phyloP scores from a whole-genome alignment of 2,113 vertebrate genomes.

The Rhadina sibilatrix region DNA sequence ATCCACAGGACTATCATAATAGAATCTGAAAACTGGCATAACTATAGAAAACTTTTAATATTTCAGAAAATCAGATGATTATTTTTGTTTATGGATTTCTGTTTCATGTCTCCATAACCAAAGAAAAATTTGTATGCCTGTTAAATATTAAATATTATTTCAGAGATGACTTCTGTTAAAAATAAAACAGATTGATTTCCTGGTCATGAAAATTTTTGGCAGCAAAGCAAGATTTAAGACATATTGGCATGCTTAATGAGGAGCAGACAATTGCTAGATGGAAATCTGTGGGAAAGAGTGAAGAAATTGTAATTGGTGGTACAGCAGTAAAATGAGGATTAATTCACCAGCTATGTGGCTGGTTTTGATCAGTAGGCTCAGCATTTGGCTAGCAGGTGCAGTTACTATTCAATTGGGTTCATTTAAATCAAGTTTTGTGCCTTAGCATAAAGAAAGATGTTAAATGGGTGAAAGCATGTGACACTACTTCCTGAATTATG shows the following conservation, averaged over 20 bases:
- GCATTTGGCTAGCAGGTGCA: background rate
- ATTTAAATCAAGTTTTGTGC: background rate
- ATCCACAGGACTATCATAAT: background rate
- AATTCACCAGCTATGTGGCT: background rate
- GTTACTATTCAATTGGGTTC: background rate
- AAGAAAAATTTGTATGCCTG: background rate
- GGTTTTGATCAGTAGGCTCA: background rate
- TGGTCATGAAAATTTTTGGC: background rate
- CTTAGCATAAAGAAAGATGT: background rate
- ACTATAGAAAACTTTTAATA: background rate
- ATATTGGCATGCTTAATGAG: slow-evolving; percentile 30
- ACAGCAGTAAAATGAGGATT: background rate
- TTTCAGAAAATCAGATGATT: background rate
- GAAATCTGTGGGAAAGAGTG: background rate
- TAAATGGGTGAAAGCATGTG: background rate
- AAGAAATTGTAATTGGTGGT: background rate
- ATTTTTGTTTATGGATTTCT: background rate
- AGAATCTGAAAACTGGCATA: background rate
- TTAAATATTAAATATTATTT: background rate
- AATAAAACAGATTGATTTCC: background rate
- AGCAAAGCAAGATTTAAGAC: slow-evolving; percentile 22
- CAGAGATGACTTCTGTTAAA: background rate
- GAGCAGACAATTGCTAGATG: slow-evolving; percentile 2
- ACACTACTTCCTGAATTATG: background rate
- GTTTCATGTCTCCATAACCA: background rate